Evolutionary conservation across 2,113 vertebrate species (phyloP), one percentile per base, ranked within the genome.

Genomic region (Danionella cerebrum): DNA sequence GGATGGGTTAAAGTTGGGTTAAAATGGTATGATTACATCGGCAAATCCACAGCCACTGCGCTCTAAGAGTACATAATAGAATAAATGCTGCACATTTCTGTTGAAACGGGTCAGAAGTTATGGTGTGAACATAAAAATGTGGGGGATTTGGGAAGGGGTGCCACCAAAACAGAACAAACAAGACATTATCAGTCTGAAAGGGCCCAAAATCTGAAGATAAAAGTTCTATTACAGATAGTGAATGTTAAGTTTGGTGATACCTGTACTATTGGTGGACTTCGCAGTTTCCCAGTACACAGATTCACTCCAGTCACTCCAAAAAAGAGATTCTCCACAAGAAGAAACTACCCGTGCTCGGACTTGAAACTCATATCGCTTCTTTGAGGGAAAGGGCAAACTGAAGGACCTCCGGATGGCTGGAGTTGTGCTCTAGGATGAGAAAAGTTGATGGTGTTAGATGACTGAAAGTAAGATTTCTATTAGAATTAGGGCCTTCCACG

Each of bases 301-400:
- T 6, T 80, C 31, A 31, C 84, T 86, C 86, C 85, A 88, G n/a
- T 82, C 69, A 44, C 88, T 88, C 88, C 87, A 89, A 35, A 11
- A 55, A 3, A 33, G 0, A 5, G 85, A 85, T 0, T 2, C 0
- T 6, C 69, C 78, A 59, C 84, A 88, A 1, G 0, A 0, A 0
- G 0, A 0, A 0, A 0, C 2, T 0, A 88, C 0, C 21, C 11
- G 80, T 38, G 73, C 77, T 25, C 58, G 75, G 16, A 84, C 87
- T 44, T 83, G 81, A 33, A 87, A 72, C 77, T 84, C 82, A 47
- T 88, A 84, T 0, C 0, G 19, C 8, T 65, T 79, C 7, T 3
- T 71, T 6, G 3, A 39, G 5, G 84, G 84, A 11, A 80, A 47
- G 39, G 83, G 80, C 38, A 77, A 6, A 52, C 65, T 77, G 71